Conservation (phyloP, 2,113 vertebrate species). For the Coturnix japonica region DNA sequence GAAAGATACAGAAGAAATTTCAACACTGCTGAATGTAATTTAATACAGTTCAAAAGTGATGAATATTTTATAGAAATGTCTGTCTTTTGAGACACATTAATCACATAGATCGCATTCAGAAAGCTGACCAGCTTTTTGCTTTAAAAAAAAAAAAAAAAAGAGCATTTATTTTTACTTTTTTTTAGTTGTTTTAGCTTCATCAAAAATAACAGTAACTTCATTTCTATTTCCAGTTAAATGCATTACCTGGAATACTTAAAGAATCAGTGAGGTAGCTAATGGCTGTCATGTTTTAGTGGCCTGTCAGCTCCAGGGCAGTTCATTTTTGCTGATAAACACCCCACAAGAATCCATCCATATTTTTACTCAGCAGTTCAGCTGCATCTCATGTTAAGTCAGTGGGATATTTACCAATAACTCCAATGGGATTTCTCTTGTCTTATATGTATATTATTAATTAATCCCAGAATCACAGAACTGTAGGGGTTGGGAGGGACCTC, state of each 20-base stretch:
- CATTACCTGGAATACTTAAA: neutral
- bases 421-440: neutral
- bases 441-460: neutral
- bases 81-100: constrained; percentile 63
- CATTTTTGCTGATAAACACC: constrained; percentile 5
- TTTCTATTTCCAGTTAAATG: neutral
- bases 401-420: neutral
- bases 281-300: neutral
- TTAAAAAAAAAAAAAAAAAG: constrained; percentile 8
- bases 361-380: neutral
- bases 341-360: neutral
- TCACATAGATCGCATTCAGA: constrained; percentile 23
- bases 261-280: neutral
- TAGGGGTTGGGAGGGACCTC: too few relatives aligned
- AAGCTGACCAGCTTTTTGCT: constrained; percentile 24
- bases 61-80: constrained; percentile 60
- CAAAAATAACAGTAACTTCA: constrained; percentile 9
- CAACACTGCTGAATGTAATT: constrained; percentile 39
- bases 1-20: constrained; percentile 32
- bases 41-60: constrained; percentile 54
- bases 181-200: constrained; percentile 12
- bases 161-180: constrained; percentile 2
- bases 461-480: neutral
- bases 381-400: neutral
- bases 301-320: neutral